These are phyloP conservation scores for Hippocampus kuda DNA, from an alignment of 2,797 vertebrate genomes.

Conservation along the genomic window DNA sequence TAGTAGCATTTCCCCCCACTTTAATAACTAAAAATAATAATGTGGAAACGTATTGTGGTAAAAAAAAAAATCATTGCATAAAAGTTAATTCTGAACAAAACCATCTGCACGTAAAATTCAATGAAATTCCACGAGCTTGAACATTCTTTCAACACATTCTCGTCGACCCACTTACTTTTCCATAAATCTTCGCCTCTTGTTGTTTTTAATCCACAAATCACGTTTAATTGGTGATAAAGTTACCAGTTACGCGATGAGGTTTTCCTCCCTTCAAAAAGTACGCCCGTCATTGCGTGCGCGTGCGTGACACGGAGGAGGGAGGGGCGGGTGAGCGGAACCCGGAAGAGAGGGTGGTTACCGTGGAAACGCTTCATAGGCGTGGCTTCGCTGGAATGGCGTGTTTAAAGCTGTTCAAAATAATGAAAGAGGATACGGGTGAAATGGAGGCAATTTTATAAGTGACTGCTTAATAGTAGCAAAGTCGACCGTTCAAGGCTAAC, in stretches of 20 bases:
- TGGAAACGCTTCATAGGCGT: constrained; percentile 1
- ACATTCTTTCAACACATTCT: neutral
- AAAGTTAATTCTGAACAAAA: too few species aligned
- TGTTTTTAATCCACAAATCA: neutral
- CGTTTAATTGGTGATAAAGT: neutral
- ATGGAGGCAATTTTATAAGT: neutral
- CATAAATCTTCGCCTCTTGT: neutral
- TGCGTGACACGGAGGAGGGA: neutral
- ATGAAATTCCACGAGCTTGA: neutral
- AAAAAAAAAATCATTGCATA: neutral
- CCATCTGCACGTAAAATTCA: neutral
- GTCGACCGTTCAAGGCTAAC: neutral
- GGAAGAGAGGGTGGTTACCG: neutral
- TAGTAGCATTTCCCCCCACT: too few species aligned
- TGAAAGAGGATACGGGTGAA: neutral
- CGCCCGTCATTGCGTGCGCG: neutral
- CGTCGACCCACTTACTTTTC: neutral
- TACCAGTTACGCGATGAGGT: neutral
- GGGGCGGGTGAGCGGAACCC: neutral
- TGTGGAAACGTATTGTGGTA: too few species aligned
- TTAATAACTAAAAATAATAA: too few species aligned
- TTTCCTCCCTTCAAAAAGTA: neutral
- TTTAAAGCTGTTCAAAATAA: neutral
- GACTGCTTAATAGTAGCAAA: neutral
- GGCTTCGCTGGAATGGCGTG: neutral